Percentiles rank a stretch among this genome's conserved stretches.
Evolutionary conservation across 1,140 invertebrate species (phyloP).

Genomic region (Orius insidiosus): DNA sequence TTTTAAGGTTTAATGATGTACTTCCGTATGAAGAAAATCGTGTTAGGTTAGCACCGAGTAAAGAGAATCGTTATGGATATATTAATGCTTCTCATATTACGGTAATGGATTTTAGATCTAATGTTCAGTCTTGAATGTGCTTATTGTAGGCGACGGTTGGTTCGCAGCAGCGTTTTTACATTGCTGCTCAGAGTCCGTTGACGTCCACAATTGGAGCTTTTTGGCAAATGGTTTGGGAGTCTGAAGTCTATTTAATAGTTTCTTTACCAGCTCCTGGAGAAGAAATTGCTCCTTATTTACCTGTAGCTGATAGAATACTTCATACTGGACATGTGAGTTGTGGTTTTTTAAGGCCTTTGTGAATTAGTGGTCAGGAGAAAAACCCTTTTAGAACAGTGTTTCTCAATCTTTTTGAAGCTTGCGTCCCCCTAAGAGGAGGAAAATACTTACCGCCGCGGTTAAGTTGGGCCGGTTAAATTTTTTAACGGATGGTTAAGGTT

Average conservation of each 20-base stretch:
- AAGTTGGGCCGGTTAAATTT: too few relatives aligned
- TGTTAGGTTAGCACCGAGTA: constrained; percentile 53
- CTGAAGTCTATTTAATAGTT: constrained; percentile 58
- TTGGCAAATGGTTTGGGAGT: constrained; percentile 81
- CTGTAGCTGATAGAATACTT: constrained; percentile 22
- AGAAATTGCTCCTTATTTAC: constrained; percentile 24
- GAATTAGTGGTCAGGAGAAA: too few relatives aligned
- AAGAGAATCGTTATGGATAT: constrained; percentile 67
- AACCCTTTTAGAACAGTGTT: too few relatives aligned
- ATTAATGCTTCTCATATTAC: constrained; percentile 80
- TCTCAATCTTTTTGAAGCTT: too few relatives aligned
- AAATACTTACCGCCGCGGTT: too few relatives aligned
- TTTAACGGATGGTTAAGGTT: too few relatives aligned
- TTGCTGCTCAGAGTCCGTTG: constrained; percentile 60
- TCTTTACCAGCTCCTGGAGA: constrained; percentile 37
- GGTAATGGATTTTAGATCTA: constrained; percentile 28
- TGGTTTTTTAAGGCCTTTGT: too few relatives aligned
- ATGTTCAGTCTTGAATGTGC: too few relatives aligned
- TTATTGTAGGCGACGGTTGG: constrained; percentile 46
- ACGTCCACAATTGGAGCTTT: constrained; percentile 41
- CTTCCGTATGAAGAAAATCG: constrained; percentile 79
- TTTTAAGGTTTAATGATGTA: constrained; percentile 45
- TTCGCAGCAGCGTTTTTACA: constrained; percentile 60
- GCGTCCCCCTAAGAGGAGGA: too few relatives aligned
- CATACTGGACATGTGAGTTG: constrained; percentile 33